Evolutionary conservation across 2,113 vertebrate species (phyloP).

Genomic region (Stomatorhinus ivindoensis): DNA sequence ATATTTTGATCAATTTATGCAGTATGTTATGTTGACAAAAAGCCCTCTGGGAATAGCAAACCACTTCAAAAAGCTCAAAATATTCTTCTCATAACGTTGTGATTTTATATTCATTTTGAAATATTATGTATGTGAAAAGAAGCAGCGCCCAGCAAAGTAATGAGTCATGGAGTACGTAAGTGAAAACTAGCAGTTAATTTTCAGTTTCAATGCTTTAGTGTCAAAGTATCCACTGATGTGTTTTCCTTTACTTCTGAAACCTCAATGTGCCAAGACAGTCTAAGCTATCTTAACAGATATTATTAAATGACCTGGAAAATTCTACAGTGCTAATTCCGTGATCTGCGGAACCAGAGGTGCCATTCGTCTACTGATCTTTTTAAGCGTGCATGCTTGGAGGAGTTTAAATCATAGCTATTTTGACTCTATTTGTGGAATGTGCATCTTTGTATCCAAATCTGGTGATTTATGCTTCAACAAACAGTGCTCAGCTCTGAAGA

Average conservation of each 20-base stretch:
- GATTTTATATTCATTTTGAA: background rate
- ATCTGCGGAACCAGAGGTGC: background rate
- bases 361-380: background rate
- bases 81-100: conserved; percentile 1
- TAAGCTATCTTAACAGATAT: conserved; percentile 49
- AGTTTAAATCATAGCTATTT: background rate
- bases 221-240: conserved; percentile 7
- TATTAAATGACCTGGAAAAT: conserved; percentile 40
- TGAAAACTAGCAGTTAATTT: background rate
- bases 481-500: background rate
- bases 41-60: conserved; percentile 6
- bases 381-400: background rate
- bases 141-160: conserved; percentile 24
- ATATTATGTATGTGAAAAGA: background rate
- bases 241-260: conserved; percentile 48
- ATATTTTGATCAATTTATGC: conserved; percentile 10
- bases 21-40: conserved; percentile 19
- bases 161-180: background rate
- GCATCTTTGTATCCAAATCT: background rate
- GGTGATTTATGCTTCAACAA: background rate
- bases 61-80: background rate
- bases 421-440: background rate
- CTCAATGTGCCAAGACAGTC: conserved; percentile 41
- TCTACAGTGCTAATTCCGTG: background rate
- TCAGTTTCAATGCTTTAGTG: background rate